A percentile compares a stretch with the other conserved stretches of the same genome.
phyloP scores from a whole-genome alignment of 2,888 invertebrate genomes.

The Ommatoiulus sabulosus region DNA sequence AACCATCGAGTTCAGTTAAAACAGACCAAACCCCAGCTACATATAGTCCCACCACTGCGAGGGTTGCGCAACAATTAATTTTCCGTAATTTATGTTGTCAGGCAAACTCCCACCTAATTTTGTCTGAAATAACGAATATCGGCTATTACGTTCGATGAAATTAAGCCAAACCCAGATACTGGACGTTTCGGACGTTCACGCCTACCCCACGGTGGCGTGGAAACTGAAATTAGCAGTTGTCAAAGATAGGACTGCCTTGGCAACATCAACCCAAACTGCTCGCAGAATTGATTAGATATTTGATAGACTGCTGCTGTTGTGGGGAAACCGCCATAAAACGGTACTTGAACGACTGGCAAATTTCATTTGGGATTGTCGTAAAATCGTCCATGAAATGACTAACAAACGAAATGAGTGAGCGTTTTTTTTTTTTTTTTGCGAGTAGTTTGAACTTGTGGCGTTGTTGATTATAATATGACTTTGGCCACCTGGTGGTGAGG shows the following conservation, averaged over 20 bases:
- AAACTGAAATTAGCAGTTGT: not conserved
- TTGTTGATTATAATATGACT: too few relatives aligned
- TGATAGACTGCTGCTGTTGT: not conserved
- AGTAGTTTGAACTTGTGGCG: not conserved
- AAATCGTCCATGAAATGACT: not conserved
- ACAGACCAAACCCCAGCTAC: too few relatives aligned
- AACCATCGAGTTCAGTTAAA: too few relatives aligned
- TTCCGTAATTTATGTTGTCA: too few relatives aligned
- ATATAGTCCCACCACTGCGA: too few relatives aligned
- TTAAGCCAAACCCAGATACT: too few relatives aligned
- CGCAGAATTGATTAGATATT: not conserved
- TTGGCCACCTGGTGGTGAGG: too few relatives aligned
- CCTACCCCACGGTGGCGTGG: not conserved
- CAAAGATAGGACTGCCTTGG: not conserved
- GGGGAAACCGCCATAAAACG: slow-evolving; percentile 1
- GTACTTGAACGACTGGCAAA: not conserved
- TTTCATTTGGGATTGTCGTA: not conserved
- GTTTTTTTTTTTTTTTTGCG: not conserved
- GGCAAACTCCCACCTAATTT: too few relatives aligned
- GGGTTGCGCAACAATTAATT: too few relatives aligned
- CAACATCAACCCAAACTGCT: not conserved
- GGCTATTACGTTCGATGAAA: too few relatives aligned
- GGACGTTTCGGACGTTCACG: not conserved
- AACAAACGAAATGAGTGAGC: not conserved
- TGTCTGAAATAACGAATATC: too few relatives aligned